phyloP scores from a whole-genome alignment of 2,797 vertebrate genomes.

The Enteromius anoplus region DNA sequence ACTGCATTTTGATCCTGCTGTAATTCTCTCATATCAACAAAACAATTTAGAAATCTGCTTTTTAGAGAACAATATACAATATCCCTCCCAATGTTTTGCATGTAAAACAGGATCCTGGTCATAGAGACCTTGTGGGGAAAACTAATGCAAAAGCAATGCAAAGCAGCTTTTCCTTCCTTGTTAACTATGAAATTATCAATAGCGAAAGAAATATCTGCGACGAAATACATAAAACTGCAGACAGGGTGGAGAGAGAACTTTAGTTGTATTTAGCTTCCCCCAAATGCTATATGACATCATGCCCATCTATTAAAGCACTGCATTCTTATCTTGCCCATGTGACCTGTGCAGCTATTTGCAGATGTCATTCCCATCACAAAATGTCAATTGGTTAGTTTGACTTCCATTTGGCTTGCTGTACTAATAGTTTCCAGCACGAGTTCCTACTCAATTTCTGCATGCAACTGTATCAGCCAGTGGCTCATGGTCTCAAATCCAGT shows the following conservation, averaged over 20 bases:
- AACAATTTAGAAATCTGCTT: conserved; percentile 20
- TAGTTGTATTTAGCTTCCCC: neutral
- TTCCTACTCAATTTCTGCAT: neutral
- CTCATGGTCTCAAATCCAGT: neutral
- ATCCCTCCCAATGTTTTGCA: conserved; percentile 19
- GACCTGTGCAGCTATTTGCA: neutral
- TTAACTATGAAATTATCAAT: neutral
- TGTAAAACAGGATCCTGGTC: conserved; percentile 24
- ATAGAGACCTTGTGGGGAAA: neutral
- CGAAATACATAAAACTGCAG: neutral
- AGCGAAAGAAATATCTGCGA: neutral
- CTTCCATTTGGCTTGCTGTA: neutral
- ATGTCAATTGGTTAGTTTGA: neutral
- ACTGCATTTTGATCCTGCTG: neutral
- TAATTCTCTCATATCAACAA: neutral
- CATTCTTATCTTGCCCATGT: neutral
- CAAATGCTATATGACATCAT: neutral
- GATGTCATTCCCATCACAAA: neutral
- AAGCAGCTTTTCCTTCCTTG: neutral
- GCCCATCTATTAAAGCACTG: neutral
- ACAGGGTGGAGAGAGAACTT: neutral
- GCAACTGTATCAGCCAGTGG: neutral
- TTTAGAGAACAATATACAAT: neutral
- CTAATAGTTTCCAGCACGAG: neutral
- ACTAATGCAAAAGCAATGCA: neutral